A percentile compares a stretch with the other conserved stretches of the same genome.
Evolutionary conservation across 2,113 vertebrate species (phyloP).

Genomic region (Clarias macrocephalus): DNA sequence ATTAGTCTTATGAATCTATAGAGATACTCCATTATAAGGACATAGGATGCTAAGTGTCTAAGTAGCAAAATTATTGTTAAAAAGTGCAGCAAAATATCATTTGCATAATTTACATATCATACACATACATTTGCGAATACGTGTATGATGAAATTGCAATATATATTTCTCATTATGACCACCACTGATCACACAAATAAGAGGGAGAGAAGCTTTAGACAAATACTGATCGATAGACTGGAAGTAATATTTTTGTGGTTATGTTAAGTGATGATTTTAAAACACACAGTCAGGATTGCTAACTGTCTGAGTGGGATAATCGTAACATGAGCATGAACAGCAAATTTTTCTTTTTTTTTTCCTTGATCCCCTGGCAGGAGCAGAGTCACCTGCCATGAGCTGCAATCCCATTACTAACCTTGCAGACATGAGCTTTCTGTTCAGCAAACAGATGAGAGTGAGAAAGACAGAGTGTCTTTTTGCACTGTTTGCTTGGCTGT

Average conservation of each 20-base stretch:
- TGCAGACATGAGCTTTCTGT: not conserved
- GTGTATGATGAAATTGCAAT: not conserved
- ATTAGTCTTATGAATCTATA: not conserved
- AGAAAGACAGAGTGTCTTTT: not conserved
- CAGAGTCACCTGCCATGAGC: not conserved
- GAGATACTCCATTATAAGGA: not conserved
- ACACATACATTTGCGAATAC: not conserved
- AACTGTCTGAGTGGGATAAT: not conserved
- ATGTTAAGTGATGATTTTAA: not conserved
- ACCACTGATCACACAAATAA: not conserved
- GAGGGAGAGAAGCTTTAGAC: not conserved
- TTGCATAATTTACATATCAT: no score
- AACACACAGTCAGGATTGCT: not conserved
- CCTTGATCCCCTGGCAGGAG: not conserved
- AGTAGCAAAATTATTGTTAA: not conserved
- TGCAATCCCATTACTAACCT: not conserved
- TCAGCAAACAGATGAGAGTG: not conserved
- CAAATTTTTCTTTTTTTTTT: constrained; percentile 8
- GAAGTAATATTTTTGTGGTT: not conserved
- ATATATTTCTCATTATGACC: not conserved
- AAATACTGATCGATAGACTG: not conserved
- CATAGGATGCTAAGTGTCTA: not conserved
- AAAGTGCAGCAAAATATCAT: not conserved
- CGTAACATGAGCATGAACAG: not conserved
- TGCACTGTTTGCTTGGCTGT: not conserved